These are phyloP conservation scores for Dimorphilus gyrociliatus DNA, from an alignment of 2,888 invertebrate species.

Conservation along the genomic window DNA sequence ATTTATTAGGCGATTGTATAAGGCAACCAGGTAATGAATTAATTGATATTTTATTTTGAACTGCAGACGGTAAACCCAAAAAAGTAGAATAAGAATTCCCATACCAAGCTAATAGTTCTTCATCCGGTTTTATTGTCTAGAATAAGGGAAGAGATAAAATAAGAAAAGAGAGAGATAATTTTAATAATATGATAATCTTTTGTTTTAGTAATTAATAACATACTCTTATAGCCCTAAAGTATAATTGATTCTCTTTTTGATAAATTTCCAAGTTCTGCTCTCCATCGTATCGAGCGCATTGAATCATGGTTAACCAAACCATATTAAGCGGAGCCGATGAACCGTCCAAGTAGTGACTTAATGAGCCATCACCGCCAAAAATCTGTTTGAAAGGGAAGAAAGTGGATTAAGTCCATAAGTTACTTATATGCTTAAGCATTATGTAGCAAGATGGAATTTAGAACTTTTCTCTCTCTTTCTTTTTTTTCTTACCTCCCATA, in stretches of 20 bases:
- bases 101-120: constrained; percentile 32
- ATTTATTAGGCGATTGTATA: constrained; percentile 4
- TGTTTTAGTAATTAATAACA: no score
- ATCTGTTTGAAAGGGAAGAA: constrained; percentile 15
- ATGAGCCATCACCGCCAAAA: constrained; percentile 12
- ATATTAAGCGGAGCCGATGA: constrained; percentile 7
- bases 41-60: no score
- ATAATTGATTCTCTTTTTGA: constrained; percentile 17
- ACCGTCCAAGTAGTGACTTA: constrained; percentile 16
- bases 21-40: no score
- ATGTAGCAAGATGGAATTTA: no score
- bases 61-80: constrained; percentile 20
- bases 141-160: constrained; percentile 6
- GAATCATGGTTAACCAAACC: constrained; percentile 21
- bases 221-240: no score
- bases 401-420: no score
- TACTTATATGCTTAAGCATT: no score
- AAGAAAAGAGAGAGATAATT: no score
- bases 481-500: no score
- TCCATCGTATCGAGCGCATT: constrained; percentile 19
- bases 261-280: constrained; percentile 25
- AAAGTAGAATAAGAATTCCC: constrained; percentile 15
- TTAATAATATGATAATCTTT: no score
- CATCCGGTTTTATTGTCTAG: constrained; percentile 21
- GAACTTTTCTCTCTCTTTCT: no score